Evolutionary conservation across 2,113 vertebrate genomes (phyloP).

Genomic region (Hystrix cristata): DNA sequence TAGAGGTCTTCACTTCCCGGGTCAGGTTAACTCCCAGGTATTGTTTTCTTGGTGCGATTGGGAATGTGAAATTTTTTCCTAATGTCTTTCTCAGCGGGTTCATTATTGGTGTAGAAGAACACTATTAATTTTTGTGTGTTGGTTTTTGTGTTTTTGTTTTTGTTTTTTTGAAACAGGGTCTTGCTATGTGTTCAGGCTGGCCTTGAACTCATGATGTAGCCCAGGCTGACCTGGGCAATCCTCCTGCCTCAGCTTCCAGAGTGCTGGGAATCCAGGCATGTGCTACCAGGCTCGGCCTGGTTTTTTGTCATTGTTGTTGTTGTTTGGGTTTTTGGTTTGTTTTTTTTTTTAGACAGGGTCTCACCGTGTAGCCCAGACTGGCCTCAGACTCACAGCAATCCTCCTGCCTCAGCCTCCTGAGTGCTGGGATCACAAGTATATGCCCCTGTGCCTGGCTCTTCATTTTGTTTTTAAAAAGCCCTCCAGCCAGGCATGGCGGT

Average conservation of each 20-base stretch:
- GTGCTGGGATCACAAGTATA: not conserved
- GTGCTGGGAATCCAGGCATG: too few species aligned
- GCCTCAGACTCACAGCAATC: not conserved
- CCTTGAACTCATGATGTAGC: too few species aligned
- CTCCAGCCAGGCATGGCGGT: not conserved
- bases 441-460: not conserved
- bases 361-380: not conserved
- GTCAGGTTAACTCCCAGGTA: not conserved
- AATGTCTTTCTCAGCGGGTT: not conserved
- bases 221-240: too few species aligned
- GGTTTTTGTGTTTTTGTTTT: too few species aligned
- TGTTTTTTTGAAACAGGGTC: not conserved
- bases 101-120: not conserved
- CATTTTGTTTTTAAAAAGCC: not conserved
- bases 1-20: not conserved
- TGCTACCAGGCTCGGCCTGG: too few species aligned
- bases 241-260: too few species aligned
- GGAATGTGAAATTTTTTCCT: not conserved
- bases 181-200: too few species aligned
- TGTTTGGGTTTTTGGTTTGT: not conserved
- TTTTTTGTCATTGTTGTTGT: not conserved
- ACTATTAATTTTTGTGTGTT: not conserved
- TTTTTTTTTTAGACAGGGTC: not conserved
- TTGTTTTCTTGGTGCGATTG: not conserved
- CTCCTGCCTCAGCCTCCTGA: not conserved